Evolutionary conservation across 1,140 invertebrate species (phyloP).

Genomic region (Drosophila navojoa): DNA sequence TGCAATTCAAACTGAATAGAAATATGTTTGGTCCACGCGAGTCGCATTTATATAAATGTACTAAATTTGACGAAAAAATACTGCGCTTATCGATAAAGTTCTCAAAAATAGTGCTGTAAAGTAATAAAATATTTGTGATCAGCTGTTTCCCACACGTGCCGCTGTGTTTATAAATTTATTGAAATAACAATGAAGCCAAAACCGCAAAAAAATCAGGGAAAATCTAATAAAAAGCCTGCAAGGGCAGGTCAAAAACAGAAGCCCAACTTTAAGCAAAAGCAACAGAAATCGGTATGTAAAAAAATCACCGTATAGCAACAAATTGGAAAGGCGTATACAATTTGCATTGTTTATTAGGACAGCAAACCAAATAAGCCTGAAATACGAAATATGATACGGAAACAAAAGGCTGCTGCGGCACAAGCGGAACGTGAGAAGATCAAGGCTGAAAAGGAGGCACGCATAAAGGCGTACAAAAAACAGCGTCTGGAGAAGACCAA

Average conservation of each 20-base stretch:
- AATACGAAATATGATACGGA: slow-evolving; percentile 59
- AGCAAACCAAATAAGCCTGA: slow-evolving; percentile 66
- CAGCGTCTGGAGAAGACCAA: slow-evolving; percentile 75
- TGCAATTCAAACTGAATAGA: slow-evolving; percentile 9
- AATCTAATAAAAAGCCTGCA: slow-evolving; percentile 22
- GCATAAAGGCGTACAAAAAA: slow-evolving; percentile 70
- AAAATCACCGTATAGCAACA: background rate
- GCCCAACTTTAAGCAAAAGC: slow-evolving; percentile 39
- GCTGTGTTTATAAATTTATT: slow-evolving; percentile 28
- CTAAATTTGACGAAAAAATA: slow-evolving; percentile 10
- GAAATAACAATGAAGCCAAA: slow-evolving; percentile 53
- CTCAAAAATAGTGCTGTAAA: slow-evolving; percentile 14
- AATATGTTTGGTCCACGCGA: slow-evolving; percentile 14
- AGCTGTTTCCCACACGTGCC: slow-evolving; percentile 45
- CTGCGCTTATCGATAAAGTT: slow-evolving; percentile 2
- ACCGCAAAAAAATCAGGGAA: slow-evolving; percentile 37
- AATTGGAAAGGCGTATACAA: background rate
- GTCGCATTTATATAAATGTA: background rate
- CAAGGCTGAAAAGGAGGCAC: slow-evolving; percentile 67
- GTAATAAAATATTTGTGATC: background rate
- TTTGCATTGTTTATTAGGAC: slow-evolving; percentile 31
- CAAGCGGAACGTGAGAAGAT: slow-evolving; percentile 55
- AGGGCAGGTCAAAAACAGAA: slow-evolving; percentile 48
- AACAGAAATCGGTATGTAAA: slow-evolving; percentile 44
- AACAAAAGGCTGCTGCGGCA: slow-evolving; percentile 58